phyloP scores from a whole-genome alignment of 2,888 invertebrate species.

The Drepanosiphum platanoidis region DNA sequence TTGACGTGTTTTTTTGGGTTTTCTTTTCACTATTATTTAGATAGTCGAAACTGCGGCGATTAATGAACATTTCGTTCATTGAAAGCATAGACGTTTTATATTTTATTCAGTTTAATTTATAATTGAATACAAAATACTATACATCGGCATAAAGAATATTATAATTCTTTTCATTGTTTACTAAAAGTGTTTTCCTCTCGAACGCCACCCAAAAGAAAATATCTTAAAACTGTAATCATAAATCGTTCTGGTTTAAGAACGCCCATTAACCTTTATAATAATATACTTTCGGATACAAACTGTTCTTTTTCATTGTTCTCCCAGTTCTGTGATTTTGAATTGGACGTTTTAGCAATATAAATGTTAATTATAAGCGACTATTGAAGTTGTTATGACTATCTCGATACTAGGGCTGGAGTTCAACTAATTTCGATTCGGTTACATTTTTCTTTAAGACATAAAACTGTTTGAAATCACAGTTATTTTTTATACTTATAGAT shows the following conservation, averaged over 20 bases:
- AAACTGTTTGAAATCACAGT: too few species aligned
- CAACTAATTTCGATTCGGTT: too few species aligned
- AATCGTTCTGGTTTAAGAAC: neutral
- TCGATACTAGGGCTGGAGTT: too few species aligned
- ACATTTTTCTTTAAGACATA: too few species aligned
- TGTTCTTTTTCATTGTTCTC: neutral
- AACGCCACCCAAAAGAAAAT: neutral
- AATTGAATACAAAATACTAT: neutral
- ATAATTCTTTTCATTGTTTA: neutral
- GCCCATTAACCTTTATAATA: conserved; percentile 8
- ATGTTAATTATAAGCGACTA: too few species aligned
- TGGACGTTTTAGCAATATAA: too few species aligned
- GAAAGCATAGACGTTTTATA: neutral
- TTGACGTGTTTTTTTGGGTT: neutral
- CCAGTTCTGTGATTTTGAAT: too few species aligned
- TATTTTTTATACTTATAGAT: too few species aligned
- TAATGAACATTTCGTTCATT: neutral
- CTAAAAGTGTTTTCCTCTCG: neutral
- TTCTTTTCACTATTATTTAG: neutral
- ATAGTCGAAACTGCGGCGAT: neutral
- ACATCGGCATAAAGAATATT: neutral
- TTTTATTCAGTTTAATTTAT: neutral
- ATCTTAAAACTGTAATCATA: neutral
- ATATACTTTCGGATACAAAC: neutral
- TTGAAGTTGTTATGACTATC: too few species aligned